Evolutionary conservation across 2,797 vertebrate species (phyloP), one percentile per base, ranked within the genome.

Genomic region (Sebastes elongatus): DNA sequence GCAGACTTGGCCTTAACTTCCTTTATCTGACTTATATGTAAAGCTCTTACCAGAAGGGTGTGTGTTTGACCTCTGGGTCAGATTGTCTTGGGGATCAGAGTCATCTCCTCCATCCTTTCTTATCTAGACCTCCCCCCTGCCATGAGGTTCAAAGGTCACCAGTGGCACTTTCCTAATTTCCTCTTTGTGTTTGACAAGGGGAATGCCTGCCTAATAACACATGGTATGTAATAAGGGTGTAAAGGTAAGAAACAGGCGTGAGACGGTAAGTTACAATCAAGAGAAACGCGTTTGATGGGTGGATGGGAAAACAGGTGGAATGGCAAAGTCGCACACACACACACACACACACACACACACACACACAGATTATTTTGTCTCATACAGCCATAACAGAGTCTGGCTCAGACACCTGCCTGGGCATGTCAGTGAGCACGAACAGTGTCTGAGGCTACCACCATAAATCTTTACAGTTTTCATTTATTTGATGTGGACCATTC

Each of bases 391-490:
- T 55, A 88, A 83, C 71, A 81, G n/a, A 55, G 77, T 76, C 80
- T 71, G 56, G 42, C 74, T 73, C 77, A 59, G 65, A 70, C 71
- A 84, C 72, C 70, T 88, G 90, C 30, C 82, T 14, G 52, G 71
- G 30, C 89, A 74, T 76, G 90, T 76, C 75, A 4, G 49, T 33
- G 66, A 63, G 71, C 63, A 62, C 1, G 4, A 76, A 46, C 35
- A 4, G 22, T 28, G 53, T 68, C 49, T 56, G 59, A 71, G 18
- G n/a, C 70, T n/a, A 5, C 33, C 32, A 35, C 33, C 73, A 46
- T 62, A 71, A 68, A 80, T 82, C 83, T 84, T 46, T 32, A 81
- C 72, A 71, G 63, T 82, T 84, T 20, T 74, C 30, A 63, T 83
- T 77, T 60, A 65, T 75, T 72, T 71, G 62, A 88, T 61, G 70